phyloP scores from a whole-genome alignment of 2,888 invertebrate species.

The Caenorhabditis sinica region DNA sequence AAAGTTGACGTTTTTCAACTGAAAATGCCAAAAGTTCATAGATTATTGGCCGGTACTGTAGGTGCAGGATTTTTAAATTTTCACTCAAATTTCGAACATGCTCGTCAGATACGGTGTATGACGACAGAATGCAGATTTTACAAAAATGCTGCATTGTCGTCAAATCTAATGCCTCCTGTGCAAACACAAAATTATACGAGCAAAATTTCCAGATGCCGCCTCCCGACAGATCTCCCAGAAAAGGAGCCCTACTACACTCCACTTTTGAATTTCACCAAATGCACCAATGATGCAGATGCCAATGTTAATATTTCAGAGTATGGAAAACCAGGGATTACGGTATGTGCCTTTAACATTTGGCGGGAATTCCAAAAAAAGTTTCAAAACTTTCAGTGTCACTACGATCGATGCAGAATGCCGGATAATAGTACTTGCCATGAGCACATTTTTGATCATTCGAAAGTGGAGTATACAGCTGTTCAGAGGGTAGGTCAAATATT shows the following conservation, averaged over 20 bases:
- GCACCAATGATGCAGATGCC: constrained; percentile 55
- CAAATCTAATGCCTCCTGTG: not conserved
- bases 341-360: constrained; percentile 31
- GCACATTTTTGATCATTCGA: constrained; percentile 78
- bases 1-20: no score
- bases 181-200: not conserved
- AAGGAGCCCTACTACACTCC: constrained; percentile 66
- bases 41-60: no score
- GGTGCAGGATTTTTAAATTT: no score
- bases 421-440: constrained; percentile 60
- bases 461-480: constrained; percentile 78
- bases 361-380: constrained; percentile 13
- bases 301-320: constrained; percentile 47
- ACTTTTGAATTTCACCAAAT: constrained; percentile 65
- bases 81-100: not conserved
- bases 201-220: constrained; percentile 73
- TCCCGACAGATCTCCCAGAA: constrained; percentile 66
- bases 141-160: not conserved
- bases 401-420: constrained; percentile 52
- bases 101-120: not conserved
- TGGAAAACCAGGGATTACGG: constrained; percentile 62
- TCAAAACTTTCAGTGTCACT: constrained; percentile 64
- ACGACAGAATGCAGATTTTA: no score
- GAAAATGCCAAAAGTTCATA: no score
- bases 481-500: constrained; percentile 70